phyloP scores from a whole-genome alignment of 1,140 invertebrate species.

The Mizuhopecten yessoensis region DNA sequence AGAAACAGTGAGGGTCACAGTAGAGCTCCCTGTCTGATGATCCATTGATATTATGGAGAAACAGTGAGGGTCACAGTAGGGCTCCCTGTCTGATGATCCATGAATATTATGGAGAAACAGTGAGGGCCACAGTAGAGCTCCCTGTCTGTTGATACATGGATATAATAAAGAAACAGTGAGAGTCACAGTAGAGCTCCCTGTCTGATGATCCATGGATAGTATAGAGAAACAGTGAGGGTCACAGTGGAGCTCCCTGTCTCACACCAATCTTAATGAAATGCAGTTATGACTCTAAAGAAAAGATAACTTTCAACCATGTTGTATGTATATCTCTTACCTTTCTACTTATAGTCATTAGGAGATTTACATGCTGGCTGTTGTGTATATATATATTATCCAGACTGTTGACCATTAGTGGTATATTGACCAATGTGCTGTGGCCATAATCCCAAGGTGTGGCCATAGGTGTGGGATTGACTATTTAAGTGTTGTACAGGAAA shows the following conservation, averaged over 20 bases:
- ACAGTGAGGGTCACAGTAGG: background rate
- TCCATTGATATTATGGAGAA: background rate
- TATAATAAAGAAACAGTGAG: no score
- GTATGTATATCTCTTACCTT: no score
- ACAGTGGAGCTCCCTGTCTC: no score
- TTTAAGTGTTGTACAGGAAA: background rate
- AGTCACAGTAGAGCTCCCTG: no score
- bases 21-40: background rate
- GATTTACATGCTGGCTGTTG: background rate
- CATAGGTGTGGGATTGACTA: background rate
- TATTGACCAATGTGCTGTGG: background rate
- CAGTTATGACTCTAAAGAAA: no score
- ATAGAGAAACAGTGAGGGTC: no score
- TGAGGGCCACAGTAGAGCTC: background rate
- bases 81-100: background rate
- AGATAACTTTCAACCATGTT: no score
- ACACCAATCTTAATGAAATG: no score
- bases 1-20: background rate
- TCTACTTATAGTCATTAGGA: background rate
- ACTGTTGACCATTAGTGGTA: constrained; percentile 2
- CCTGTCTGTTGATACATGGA: no score
- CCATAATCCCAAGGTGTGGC: background rate
- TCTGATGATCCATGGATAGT: no score
- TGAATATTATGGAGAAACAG: background rate
- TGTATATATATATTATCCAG: background rate